Conservation (phyloP, 2,888 invertebrate genomes). For the Caenorhabditis plicata region DNA sequence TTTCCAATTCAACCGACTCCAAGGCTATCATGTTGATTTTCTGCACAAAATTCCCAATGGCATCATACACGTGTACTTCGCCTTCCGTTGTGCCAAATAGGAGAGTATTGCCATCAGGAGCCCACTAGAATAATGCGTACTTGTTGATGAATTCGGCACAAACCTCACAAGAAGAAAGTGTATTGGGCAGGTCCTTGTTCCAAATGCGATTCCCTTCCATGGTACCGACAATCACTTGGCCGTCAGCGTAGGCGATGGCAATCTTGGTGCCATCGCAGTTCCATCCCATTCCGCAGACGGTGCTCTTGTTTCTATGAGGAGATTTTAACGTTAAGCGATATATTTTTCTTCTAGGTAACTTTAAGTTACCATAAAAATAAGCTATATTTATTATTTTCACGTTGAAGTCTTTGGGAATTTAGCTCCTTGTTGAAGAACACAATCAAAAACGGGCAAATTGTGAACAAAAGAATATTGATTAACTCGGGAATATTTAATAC, state of each 20-base stretch:
- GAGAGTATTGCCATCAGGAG: slow-evolving; percentile 85
- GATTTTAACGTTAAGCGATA: too few species aligned
- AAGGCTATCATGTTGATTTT: slow-evolving; percentile 74
- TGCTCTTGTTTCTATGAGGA: slow-evolving; percentile 91
- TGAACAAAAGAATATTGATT: not conserved
- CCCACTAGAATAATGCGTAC: slow-evolving; percentile 74
- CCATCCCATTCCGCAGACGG: slow-evolving; percentile 97
- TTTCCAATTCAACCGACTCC: slow-evolving; percentile 59
- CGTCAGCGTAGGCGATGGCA: slow-evolving; percentile 98
- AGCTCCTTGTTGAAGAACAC: too few species aligned
- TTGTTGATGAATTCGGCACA: not conserved
- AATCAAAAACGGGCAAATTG: not conserved
- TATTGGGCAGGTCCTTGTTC: slow-evolving; percentile 91
- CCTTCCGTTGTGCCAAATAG: slow-evolving; percentile 87
- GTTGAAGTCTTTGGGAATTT: too few species aligned
- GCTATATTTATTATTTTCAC: too few species aligned
- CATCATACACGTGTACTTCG: slow-evolving; percentile 91
- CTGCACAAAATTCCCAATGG: slow-evolving; percentile 80
- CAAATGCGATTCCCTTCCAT: slow-evolving; percentile 97
- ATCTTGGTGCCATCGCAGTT: slow-evolving; percentile 93
- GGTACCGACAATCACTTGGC: slow-evolving; percentile 90
- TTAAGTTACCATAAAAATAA: too few species aligned
- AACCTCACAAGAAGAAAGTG: slow-evolving; percentile 42
- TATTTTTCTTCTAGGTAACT: too few species aligned
- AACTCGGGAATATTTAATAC: not conserved